Conservation (phyloP, 2,113 vertebrate species). For the Phodopus roborovskii region DNA sequence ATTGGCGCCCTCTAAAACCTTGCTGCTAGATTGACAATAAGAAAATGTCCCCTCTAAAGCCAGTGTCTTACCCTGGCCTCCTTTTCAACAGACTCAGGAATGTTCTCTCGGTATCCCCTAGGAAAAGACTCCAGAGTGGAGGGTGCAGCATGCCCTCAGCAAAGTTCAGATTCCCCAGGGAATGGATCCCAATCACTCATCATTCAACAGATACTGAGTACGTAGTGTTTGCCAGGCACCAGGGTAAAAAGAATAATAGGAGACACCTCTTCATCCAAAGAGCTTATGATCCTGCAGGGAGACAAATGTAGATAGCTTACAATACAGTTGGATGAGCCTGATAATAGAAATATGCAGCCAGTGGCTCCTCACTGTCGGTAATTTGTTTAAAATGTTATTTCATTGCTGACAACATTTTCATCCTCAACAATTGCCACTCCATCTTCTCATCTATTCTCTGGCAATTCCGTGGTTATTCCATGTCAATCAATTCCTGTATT, state of each 20-base stretch:
- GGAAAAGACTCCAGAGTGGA: rapidly evolving
- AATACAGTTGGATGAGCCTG: conserved; percentile 47
- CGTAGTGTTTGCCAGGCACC: neutral
- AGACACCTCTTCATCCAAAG: conserved; percentile 2
- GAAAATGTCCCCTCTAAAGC: neutral
- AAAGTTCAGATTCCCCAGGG: neutral
- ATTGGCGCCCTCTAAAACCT: neutral
- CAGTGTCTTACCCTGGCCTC: neutral
- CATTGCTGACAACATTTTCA: conserved; percentile 37
- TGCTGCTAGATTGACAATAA: neutral
- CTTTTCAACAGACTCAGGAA: neutral
- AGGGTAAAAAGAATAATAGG: neutral
- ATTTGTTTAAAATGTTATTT: conserved; percentile 68
- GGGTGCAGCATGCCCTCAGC: too few relatives aligned
- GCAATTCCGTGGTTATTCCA: neutral
- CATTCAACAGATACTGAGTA: neutral
- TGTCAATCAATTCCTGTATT: neutral
- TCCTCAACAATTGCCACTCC: neutral
- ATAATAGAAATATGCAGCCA: conserved; percentile 42
- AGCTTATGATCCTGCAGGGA: conserved; percentile 23
- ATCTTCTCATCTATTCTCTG: conserved; percentile 3
- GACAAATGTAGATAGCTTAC: conserved; percentile 37
- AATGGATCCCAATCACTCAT: neutral
- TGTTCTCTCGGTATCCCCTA: rapidly evolving
- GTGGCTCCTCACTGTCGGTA: neutral